Conservation (phyloP, 1,140 invertebrate genomes). For the Drosophila chauvacae region DNA sequence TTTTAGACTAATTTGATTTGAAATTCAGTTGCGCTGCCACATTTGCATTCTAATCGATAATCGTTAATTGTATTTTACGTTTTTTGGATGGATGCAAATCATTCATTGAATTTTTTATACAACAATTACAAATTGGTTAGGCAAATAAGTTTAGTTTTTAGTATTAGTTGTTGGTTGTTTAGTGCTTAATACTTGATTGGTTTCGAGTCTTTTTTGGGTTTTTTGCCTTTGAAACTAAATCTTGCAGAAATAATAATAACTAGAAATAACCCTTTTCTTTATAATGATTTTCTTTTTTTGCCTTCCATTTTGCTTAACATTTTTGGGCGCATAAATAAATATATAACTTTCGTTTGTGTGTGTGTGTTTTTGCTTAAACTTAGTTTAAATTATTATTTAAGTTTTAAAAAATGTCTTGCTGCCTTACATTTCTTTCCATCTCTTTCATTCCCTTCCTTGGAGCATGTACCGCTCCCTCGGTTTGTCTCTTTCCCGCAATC, state of each 20-base stretch:
- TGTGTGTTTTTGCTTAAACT: constrained; percentile 61
- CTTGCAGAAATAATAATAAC: constrained; percentile 62
- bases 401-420: constrained; percentile 77
- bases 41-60: constrained; percentile 49
- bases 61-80: constrained; percentile 35
- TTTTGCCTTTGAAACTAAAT: constrained; percentile 67
- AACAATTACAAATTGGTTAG: constrained; percentile 72
- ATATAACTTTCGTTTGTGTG: constrained; percentile 52
- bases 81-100: constrained; percentile 75
- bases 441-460: constrained; percentile 16
- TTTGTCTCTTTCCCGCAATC: constrained; percentile 14
- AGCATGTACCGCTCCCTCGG: constrained; percentile 30
- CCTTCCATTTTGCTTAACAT: constrained; percentile 46
- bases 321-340: constrained; percentile 51
- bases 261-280: constrained; percentile 50
- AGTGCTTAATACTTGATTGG: constrained; percentile 84
- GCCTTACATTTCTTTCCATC: constrained; percentile 41
- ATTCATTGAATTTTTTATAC: constrained; percentile 67
- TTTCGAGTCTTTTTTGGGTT: constrained; percentile 83
- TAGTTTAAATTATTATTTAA: constrained; percentile 76
- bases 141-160: constrained; percentile 64
- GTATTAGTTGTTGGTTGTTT: constrained; percentile 59
- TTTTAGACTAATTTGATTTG: constrained; percentile 80
- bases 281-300: constrained; percentile 25
- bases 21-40: constrained; percentile 80